phyloP scores from a whole-genome alignment of 2,888 invertebrate species.

The Mallateleia sp. region DNA sequence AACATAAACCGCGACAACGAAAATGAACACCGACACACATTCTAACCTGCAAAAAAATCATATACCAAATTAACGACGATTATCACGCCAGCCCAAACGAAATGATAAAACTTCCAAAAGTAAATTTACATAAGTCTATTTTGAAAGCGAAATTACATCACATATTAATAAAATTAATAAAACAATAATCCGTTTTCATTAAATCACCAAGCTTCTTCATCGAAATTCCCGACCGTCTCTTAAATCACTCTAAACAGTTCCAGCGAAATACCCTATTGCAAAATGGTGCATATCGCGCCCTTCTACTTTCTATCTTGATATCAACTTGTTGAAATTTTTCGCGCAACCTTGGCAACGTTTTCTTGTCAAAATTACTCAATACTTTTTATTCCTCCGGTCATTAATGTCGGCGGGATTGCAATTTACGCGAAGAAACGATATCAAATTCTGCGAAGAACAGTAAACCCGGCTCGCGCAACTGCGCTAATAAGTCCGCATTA shows the following conservation, averaged over 20 bases:
- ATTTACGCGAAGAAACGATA: slow-evolving; percentile 61
- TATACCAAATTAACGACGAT: too few relatives aligned
- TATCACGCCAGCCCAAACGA: too few relatives aligned
- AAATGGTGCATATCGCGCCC: slow-evolving; percentile 36
- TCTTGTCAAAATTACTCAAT: slow-evolving; percentile 72
- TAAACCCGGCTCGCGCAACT: slow-evolving; percentile 20
- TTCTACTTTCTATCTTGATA: slow-evolving; percentile 68
- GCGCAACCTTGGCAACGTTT: slow-evolving; percentile 68
- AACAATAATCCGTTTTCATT: too few relatives aligned
- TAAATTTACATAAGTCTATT: too few relatives aligned
- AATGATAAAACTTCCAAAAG: too few relatives aligned
- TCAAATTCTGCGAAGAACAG: slow-evolving; percentile 63
- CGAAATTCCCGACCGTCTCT: neutral
- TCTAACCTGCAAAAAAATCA: too few relatives aligned
- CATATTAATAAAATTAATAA: too few relatives aligned
- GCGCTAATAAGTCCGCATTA: slow-evolving; percentile 40
- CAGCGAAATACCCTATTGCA: slow-evolving; percentile 34
- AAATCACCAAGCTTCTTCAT: too few relatives aligned
- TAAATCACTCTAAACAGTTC: neutral
- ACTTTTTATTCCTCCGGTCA: slow-evolving; percentile 45
- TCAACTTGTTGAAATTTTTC: slow-evolving; percentile 48
- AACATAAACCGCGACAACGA: too few relatives aligned
- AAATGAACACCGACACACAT: too few relatives aligned
- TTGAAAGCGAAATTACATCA: too few relatives aligned
- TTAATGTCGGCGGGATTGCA: slow-evolving; percentile 45